Conservation (phyloP, 2,888 invertebrate species). For the Tetragonula carbonaria region DNA sequence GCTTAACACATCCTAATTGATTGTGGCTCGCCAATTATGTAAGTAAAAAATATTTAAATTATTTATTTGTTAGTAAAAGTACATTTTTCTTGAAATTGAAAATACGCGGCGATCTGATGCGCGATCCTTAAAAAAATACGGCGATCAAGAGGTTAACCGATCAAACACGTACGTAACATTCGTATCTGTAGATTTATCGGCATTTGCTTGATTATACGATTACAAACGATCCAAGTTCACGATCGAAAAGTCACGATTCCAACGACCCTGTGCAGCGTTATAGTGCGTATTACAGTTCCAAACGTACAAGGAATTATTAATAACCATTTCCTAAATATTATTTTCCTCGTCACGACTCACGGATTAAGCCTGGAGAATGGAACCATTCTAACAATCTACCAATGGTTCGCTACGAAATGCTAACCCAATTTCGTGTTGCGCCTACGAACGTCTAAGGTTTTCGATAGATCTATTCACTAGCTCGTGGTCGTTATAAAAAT, state of each 20-base stretch:
- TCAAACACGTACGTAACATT: neutral
- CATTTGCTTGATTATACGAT: neutral
- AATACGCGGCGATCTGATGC: no score
- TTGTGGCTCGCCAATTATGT: no score
- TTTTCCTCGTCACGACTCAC: slow-evolving; percentile 43
- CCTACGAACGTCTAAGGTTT: slow-evolving; percentile 16
- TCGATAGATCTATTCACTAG: slow-evolving; percentile 23
- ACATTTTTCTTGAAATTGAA: no score
- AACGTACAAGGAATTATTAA: neutral
- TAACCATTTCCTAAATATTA: slow-evolving; percentile 31
- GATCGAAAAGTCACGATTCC: neutral
- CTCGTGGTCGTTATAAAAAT: slow-evolving; percentile 36
- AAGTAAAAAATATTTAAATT: no score
- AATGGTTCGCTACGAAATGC: slow-evolving; percentile 13
- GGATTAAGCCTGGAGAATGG: no score
- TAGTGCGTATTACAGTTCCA: neutral
- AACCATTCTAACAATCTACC: neutral
- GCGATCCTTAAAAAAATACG: no score
- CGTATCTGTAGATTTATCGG: neutral
- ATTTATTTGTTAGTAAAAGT: no score
- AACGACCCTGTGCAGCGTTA: neutral
- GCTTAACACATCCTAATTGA: no score
- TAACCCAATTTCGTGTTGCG: slow-evolving; percentile 7
- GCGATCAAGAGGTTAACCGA: no score
- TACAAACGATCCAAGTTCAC: neutral